These are phyloP conservation scores for Podabrus alpinus DNA, from an alignment of 2,888 invertebrate genomes.

Conservation along the genomic window DNA sequence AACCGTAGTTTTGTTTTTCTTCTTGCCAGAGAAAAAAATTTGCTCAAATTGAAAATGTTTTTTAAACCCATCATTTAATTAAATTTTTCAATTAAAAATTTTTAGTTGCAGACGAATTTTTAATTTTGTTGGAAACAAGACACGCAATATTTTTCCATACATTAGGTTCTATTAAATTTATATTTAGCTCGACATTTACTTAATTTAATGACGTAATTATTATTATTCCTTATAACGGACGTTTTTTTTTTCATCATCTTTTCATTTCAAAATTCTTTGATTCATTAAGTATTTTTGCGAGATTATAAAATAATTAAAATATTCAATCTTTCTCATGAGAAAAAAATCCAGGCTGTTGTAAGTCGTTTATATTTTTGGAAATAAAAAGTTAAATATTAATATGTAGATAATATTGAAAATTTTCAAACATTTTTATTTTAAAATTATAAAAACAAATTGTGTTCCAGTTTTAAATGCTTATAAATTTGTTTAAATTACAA, in stretches of 20 bases:
- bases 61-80: not conserved
- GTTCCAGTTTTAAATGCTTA: too few relatives aligned
- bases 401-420: too few relatives aligned
- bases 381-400: too few relatives aligned
- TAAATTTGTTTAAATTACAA: too few relatives aligned
- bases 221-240: not conserved
- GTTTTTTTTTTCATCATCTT: not conserved
- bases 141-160: not conserved
- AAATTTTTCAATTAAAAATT: not conserved
- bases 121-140: not conserved
- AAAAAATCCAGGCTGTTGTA: not conserved
- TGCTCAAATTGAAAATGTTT: not conserved
- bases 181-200: not conserved
- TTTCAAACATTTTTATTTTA: not conserved
- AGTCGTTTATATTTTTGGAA: not conserved
- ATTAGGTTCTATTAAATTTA: not conserved
- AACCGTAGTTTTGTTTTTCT: too few relatives aligned
- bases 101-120: not conserved
- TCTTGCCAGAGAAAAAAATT: not conserved
- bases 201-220: not conserved
- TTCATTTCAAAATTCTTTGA: not conserved
- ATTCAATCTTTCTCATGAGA: not conserved
- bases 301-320: not conserved
- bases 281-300: not conserved
- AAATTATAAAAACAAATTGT: not conserved